These are phyloP conservation scores for Allacma fusca DNA, from an alignment of 2,888 invertebrate species.

Conservation along the genomic window DNA sequence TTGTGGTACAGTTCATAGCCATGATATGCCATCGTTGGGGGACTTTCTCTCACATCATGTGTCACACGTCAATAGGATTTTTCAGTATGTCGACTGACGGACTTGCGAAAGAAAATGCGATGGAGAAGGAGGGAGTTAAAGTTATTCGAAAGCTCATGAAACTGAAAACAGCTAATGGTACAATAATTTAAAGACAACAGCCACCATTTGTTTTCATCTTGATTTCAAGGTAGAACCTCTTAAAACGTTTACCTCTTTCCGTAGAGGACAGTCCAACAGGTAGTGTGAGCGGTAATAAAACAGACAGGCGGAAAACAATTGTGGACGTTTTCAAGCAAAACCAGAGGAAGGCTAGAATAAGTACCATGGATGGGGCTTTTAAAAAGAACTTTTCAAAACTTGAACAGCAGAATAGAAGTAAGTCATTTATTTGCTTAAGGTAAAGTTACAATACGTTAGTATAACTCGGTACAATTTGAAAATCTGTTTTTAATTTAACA, in stretches of 20 bases:
- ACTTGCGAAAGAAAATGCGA: background rate
- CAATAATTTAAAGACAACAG: background rate
- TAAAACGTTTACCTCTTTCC: background rate
- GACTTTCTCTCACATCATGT: conserved; percentile 58
- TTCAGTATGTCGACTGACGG: conserved; percentile 37
- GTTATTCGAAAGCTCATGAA: background rate
- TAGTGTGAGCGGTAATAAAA: background rate
- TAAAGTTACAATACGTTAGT: too few relatives aligned
- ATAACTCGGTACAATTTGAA: too few relatives aligned
- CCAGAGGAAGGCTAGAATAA: conserved; percentile 14
- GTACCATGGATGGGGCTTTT: conserved; percentile 25
- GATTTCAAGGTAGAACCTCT: too few relatives aligned
- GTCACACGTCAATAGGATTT: conserved; percentile 51
- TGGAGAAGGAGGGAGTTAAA: background rate
- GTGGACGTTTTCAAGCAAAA: conserved; percentile 11
- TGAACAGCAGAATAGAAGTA: background rate
- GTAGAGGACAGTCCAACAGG: conserved; percentile 7
- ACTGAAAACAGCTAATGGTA: conserved; percentile 32
- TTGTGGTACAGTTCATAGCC: conserved; percentile 55
- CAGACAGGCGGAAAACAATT: conserved; percentile 17
- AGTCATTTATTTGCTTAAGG: too few relatives aligned
- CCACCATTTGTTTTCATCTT: too few relatives aligned
- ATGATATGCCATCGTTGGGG: conserved; percentile 58
- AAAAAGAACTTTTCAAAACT: background rate
- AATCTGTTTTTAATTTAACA: background rate